phyloP scores from a whole-genome alignment of 2,888 invertebrate genomes.

The Iphiclides podalirius region DNA sequence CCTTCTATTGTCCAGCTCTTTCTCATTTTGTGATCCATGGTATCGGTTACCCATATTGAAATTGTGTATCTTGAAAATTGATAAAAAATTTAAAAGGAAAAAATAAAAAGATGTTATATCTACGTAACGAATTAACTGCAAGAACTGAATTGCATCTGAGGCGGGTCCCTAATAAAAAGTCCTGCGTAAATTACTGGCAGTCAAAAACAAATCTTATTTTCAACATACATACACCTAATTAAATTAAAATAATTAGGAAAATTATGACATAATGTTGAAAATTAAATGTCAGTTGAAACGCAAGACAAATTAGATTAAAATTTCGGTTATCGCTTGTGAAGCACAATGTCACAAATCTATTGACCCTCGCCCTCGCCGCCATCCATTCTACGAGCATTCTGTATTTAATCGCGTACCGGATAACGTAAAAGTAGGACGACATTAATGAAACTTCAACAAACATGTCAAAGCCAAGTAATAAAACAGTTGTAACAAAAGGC shows the following conservation, averaged over 20 bases:
- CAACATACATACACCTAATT: background rate
- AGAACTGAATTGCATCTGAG: too few relatives aligned
- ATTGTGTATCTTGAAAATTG: too few relatives aligned
- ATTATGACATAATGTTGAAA: background rate
- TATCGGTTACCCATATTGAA: too few relatives aligned
- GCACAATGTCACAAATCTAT: conserved; percentile 7
- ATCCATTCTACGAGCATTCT: background rate
- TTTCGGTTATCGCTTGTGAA: conserved; percentile 10
- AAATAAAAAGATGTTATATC: too few relatives aligned
- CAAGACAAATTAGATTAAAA: conserved; percentile 7
- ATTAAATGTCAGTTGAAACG: conserved; percentile 10
- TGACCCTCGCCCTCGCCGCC: conserved; percentile 5
- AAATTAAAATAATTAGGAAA: background rate
- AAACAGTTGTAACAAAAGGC: conserved; percentile 41
- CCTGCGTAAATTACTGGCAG: conserved; percentile 9
- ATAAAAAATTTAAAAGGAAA: too few relatives aligned
- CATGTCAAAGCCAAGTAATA: conserved; percentile 25
- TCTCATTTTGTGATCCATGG: too few relatives aligned
- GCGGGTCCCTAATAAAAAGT: too few relatives aligned
- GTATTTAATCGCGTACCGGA: conserved; percentile 7
- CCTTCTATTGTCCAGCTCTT: too few relatives aligned
- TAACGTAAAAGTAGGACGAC: background rate
- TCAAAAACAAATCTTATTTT: background rate
- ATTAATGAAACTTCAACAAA: conserved; percentile 6
- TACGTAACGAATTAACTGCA: too few relatives aligned